Conservation (phyloP, 2,113 vertebrate genomes). For the Casuarius casuarius region DNA sequence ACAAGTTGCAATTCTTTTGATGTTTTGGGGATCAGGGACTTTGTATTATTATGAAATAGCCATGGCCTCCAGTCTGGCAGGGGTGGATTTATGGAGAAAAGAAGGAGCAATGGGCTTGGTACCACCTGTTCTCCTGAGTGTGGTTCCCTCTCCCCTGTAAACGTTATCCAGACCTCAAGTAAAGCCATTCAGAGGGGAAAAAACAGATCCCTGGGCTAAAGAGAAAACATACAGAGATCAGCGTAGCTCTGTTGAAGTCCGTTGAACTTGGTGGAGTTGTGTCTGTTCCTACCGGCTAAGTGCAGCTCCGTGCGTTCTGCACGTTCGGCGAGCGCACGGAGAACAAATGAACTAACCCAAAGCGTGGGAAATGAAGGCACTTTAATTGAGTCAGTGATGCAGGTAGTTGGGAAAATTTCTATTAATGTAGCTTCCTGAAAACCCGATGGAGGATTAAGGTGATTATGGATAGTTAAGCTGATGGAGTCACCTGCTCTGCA, state of each 20-base stretch:
- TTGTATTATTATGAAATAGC: not conserved
- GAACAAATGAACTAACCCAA: not conserved
- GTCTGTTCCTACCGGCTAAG: not conserved
- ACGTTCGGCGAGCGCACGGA: not conserved
- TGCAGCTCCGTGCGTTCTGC: not conserved
- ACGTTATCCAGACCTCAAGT: not conserved
- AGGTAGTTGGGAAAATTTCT: not conserved
- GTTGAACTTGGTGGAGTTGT: not conserved
- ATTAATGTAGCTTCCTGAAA: not conserved
- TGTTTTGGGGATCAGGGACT: not conserved
- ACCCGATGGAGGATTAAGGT: not conserved
- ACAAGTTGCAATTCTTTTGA: not conserved
- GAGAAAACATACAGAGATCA: not conserved
- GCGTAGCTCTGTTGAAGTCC: not conserved
- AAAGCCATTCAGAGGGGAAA: not conserved
- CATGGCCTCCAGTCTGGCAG: not conserved
- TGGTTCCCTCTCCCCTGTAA: not conserved
- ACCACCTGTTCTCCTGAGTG: not conserved
- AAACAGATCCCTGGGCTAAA: not conserved
- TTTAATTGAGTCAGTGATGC: not conserved
- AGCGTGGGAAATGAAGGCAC: not conserved
- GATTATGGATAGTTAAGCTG: not conserved
- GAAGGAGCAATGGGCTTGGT: not conserved
- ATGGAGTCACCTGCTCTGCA: not conserved
- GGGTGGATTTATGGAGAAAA: too few relatives aligned